These are phyloP conservation scores for Tiliacea citrago DNA, from an alignment of 2,888 invertebrate genomes.

Conservation along the genomic window DNA sequence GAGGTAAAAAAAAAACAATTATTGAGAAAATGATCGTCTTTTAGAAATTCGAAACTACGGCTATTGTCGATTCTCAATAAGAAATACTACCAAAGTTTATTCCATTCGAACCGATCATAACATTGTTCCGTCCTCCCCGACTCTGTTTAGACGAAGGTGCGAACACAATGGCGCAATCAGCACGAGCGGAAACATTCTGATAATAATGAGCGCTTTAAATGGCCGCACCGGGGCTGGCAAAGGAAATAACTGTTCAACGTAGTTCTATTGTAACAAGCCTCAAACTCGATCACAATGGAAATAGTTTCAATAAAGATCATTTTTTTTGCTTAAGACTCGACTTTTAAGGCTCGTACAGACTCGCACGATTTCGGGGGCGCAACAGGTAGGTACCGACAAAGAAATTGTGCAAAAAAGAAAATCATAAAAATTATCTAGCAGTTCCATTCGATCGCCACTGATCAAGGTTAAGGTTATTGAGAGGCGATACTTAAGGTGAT, in stretches of 20 bases:
- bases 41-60: not conserved
- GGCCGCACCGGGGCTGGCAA: constrained; percentile 31
- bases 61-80: constrained; percentile 11
- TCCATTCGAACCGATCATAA: constrained; percentile 17
- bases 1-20: not conserved
- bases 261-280: constrained; percentile 21
- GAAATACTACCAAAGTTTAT: constrained; percentile 17
- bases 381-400: too few species aligned
- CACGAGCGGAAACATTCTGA: constrained; percentile 49
- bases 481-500: not conserved
- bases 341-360: too few species aligned
- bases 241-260: constrained; percentile 33
- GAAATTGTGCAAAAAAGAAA: too few species aligned
- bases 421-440: too few species aligned
- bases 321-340: too few species aligned
- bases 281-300: constrained; percentile 23
- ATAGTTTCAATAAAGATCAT: constrained; percentile 5
- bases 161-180: constrained; percentile 65
- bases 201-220: constrained; percentile 55
- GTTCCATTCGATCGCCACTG: not conserved
- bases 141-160: constrained; percentile 37
- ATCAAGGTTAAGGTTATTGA: not conserved
- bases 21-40: not conserved
- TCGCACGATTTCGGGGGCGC: too few species aligned
- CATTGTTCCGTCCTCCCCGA: constrained; percentile 14